These are phyloP conservation scores for Nomia melanderi DNA, from an alignment of 1,140 invertebrate genomes.

Conservation along the genomic window DNA sequence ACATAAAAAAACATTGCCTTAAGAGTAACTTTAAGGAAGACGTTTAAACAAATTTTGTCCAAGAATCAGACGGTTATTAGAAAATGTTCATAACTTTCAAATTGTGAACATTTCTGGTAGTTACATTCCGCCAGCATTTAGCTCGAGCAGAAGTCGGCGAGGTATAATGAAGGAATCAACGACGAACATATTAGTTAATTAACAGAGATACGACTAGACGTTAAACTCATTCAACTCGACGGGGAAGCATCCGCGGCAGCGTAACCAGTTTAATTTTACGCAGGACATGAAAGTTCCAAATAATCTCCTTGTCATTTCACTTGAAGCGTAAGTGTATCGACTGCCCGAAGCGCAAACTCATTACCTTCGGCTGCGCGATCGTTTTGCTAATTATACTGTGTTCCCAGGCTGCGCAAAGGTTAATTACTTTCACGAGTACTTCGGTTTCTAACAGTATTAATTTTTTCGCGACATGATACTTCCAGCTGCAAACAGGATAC, in stretches of 20 bases:
- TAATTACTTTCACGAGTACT: slow-evolving; percentile 12
- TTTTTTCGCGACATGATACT: not conserved
- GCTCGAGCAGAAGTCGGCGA: too few relatives aligned
- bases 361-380: slow-evolving; percentile 7
- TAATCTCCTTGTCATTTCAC: not conserved
- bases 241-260: too few relatives aligned
- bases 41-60: too few relatives aligned
- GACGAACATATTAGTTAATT: not conserved
- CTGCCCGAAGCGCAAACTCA: slow-evolving; percentile 1
- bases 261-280: not conserved
- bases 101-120: too few relatives aligned
- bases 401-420: not conserved
- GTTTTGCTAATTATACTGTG: slow-evolving; percentile 13
- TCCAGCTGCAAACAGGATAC: too few relatives aligned
- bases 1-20: too few relatives aligned
- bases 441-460: not conserved
- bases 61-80: too few relatives aligned
- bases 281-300: not conserved
- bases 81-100: too few relatives aligned
- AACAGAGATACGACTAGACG: not conserved
- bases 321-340: slow-evolving; percentile 13
- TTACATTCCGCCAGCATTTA: too few relatives aligned
- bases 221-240: not conserved
- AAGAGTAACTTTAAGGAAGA: too few relatives aligned
- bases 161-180: too few relatives aligned